phyloP scores from a whole-genome alignment of 2,113 vertebrate genomes.

The Egretta garzetta region DNA sequence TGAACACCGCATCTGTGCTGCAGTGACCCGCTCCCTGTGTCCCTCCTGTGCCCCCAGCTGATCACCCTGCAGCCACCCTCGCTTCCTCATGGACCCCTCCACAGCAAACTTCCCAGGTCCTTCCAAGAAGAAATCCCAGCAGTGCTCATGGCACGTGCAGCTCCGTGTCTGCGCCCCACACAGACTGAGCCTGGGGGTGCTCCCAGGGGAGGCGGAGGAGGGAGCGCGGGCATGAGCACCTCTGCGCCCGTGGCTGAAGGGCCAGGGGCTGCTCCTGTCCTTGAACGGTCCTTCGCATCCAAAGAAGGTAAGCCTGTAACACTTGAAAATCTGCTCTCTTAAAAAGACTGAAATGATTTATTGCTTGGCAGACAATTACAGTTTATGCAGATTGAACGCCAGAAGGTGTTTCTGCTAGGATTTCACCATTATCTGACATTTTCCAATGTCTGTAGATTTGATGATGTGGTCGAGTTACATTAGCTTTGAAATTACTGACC shows the following conservation, averaged over 20 bases:
- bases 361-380: not conserved
- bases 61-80: not conserved
- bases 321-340: not conserved
- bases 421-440: not conserved
- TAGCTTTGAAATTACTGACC: conserved; percentile 1
- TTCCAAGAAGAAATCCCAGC: not conserved
- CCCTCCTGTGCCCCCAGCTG: not conserved
- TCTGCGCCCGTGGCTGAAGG: not conserved
- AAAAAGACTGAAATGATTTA: not conserved
- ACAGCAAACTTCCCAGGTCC: not conserved
- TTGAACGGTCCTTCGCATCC: not conserved
- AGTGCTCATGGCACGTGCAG: fast-evolving
- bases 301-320: not conserved
- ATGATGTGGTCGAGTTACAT: not conserved
- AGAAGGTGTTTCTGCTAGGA: not conserved
- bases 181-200: not conserved
- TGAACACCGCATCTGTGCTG: not conserved
- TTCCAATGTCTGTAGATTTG: not conserved
- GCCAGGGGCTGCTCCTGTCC: not conserved
- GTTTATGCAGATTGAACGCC: not conserved
- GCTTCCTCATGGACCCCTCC: fast-evolving
- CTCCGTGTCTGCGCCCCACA: fast-evolving
- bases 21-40: not conserved
- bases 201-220: not conserved
- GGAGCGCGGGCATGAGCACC: not conserved